Evolutionary conservation across 1,140 invertebrate species (phyloP).

Genomic region (Trichonephila clavipes): DNA sequence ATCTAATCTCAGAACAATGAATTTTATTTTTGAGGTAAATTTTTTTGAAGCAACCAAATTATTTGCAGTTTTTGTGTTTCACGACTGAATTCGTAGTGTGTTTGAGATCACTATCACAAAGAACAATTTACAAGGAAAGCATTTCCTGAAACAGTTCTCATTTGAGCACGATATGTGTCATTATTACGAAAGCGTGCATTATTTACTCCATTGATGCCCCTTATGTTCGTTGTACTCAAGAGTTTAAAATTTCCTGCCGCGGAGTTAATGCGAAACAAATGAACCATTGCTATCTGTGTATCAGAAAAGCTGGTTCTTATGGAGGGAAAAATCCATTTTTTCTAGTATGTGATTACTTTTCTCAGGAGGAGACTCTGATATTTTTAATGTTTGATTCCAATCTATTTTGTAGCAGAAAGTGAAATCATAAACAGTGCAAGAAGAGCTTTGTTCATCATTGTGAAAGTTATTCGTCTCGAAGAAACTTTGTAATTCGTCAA

Average conservation of each 20-base stretch:
- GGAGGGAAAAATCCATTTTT: too few relatives aligned
- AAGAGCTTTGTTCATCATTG: too few relatives aligned
- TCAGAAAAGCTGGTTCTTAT: not conserved
- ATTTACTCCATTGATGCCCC: not conserved
- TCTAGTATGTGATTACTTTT: too few relatives aligned
- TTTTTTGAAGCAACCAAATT: not conserved
- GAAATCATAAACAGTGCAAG: too few relatives aligned
- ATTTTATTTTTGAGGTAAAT: too few relatives aligned
- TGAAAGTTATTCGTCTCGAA: too few relatives aligned
- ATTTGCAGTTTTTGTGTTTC: not conserved
- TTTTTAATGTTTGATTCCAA: too few relatives aligned
- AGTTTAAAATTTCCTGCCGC: not conserved
- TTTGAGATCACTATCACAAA: not conserved
- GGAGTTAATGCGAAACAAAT: not conserved
- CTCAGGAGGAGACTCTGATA: too few relatives aligned
- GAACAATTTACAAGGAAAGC: not conserved
- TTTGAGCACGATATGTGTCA: not conserved
- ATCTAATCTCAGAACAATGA: too few relatives aligned
- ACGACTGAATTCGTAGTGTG: not conserved
- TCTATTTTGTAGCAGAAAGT: too few relatives aligned
- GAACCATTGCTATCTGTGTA: not conserved
- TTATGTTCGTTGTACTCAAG: not conserved
- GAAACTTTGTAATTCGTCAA: too few relatives aligned
- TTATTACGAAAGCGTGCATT: not conserved
- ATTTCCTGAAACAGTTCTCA: not conserved